Evolutionary conservation across 2,113 vertebrate species (phyloP), one percentile per base, ranked within the genome.

Genomic region (Halichoeres trimaculatus): DNA sequence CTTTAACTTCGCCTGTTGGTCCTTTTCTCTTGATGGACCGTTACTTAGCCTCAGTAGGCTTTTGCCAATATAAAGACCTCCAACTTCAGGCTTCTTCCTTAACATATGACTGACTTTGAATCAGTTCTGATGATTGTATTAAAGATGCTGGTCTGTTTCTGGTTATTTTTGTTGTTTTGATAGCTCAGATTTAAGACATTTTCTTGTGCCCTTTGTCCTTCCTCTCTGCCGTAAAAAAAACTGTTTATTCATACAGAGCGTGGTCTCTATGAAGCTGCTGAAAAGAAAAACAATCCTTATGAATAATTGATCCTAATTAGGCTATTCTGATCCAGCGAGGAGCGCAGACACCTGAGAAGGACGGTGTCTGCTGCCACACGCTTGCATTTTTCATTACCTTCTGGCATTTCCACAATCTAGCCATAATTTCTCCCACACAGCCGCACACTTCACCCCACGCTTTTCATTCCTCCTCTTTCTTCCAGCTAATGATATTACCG

Each of bases 221-320:
- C 16, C 10, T 34, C 19, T 68, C 16, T 23, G 26, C 30, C 36
- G 64, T 8, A 23, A 8, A 66, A n/a, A 38, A 71, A 74, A 74
- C 17, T 5, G 34, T 53, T 65, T 81, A 23, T 70, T 40, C 61
- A 13, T 20, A 3, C 40, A 61, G 56, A 76, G 35, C 20, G 0
- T 4, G 2, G 1, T 69, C 58, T 53, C 70, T 51, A 60, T 40
- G 54, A 78, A 74, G 70, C 80, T 41, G 57, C 80, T 40, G 38
- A 59, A 38, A 65, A 62, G 71, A 76, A 75, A 81, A 78, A 57
- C 67, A 67, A 70, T 61, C 43, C 77, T 48, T 54, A 88, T 90
- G n/a, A 90, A 90, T 90, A 85, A 85, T 91, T 80, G 11, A 91
- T 80, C 67, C 80, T 86, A 80, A 88, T 91, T 85, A 85, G 48